A percentile compares a stretch with the other conserved stretches of the same genome.
These are phyloP conservation scores for Saxidomus purpurata DNA, from an alignment of 1,140 invertebrate species.

Conservation along the genomic window DNA sequence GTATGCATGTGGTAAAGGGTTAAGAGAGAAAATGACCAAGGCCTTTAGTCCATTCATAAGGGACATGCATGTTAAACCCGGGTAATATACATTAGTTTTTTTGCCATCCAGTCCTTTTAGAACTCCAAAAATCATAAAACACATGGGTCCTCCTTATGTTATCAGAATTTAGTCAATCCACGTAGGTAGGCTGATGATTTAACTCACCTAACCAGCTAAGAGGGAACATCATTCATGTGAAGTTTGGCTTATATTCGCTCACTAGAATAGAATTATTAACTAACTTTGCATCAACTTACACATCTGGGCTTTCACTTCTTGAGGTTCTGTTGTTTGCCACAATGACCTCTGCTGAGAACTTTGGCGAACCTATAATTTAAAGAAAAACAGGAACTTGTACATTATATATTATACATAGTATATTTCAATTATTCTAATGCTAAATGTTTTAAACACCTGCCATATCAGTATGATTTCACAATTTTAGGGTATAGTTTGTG, in stretches of 20 bases:
- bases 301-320: conserved; percentile 41
- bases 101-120: too few species aligned
- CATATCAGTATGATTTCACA: conserved; percentile 51
- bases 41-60: conserved; percentile 43
- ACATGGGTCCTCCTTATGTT: conserved; percentile 46
- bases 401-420: too few species aligned
- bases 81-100: conserved; percentile 47
- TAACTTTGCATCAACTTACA: conserved; percentile 51
- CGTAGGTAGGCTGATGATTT: too few species aligned
- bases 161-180: conserved; percentile 31
- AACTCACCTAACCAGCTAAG: conserved; percentile 41
- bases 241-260: conserved; percentile 9
- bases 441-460: conserved; percentile 40
- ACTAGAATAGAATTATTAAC: conserved; percentile 44
- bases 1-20: too few species aligned
- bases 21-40: too few species aligned
- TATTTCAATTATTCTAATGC: conserved; percentile 45
- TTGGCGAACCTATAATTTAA: too few species aligned
- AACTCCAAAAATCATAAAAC: conserved; percentile 42
- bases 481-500: conserved; percentile 48
- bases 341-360: too few species aligned
- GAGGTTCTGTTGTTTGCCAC: too few species aligned
- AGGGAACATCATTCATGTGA: conserved; percentile 44
- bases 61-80: conserved; percentile 45
- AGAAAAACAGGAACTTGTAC: conserved; percentile 31